Base-by-base conservation (phyloP, 2,797 vertebrate species). In the Cetoscarus ocellatus region DNA sequence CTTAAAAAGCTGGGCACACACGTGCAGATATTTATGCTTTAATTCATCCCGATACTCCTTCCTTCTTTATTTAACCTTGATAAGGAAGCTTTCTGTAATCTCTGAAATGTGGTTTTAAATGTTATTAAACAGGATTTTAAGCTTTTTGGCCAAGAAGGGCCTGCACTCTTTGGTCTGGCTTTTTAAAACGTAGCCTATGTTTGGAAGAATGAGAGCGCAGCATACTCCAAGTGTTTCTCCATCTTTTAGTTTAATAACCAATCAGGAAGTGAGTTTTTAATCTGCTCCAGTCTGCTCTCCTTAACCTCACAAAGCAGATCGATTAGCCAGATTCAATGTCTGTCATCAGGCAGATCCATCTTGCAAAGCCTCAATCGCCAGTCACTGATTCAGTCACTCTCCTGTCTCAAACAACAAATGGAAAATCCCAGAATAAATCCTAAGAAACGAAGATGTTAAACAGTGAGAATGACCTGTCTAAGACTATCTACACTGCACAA, bases 71-170 rank as follows among this genome's bases (percentile, higher is more conserved):
- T 57, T 8, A 10, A 51, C 34, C 39, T 15, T 58, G 13, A 0
- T 67, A 36, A 61, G 5, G 19, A 40, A 51, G 1, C 59, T 56
- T 73, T 51, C 40, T 66, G 58, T 14, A 43, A 48, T 67, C 39
- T 11, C 63, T 68, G 39, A 75, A 82, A 62, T 73, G 55, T 53
- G 66, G 60, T 85, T 79, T 71, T 74, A 55, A 79, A 77, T 56
- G 58, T 82, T 75, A 67, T 72, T 56, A 77, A 76, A 80, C 52
- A 56, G 42, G 43, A 40, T 69, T 78, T 64, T 49, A 52, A 73
- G 55, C 11, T 50, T 68, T 77, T 61, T 42, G 38, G 62, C 60
- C 34, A 1, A 72, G 60, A 19, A 42, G 56, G 40, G 12, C 61
- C 38, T 61, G 79, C 51, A 18, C 63, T 61, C 60, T 18, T 69